phyloP scores from a whole-genome alignment of 2,888 invertebrate genomes.

The Diplolepis rosae region DNA sequence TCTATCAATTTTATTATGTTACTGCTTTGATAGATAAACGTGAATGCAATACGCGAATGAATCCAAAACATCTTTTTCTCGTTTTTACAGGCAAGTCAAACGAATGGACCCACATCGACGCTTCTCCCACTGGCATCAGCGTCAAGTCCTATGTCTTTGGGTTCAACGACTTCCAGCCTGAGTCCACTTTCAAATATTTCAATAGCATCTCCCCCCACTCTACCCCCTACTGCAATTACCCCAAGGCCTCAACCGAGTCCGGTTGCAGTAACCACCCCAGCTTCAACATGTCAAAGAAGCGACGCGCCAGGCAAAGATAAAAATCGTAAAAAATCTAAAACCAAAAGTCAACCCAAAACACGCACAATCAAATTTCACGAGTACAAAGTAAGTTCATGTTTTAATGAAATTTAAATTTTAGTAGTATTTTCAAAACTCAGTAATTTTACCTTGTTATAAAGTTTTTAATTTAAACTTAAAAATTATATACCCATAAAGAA shows the following conservation, averaged over 20 bases:
- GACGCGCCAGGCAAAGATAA: conserved; percentile 79
- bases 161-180: conserved; percentile 81
- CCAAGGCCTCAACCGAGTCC: conserved; percentile 74
- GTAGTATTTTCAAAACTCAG: no score
- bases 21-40: neutral
- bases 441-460: no score
- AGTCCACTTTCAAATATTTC: conserved; percentile 79
- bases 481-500: no score
- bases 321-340: conserved; percentile 87
- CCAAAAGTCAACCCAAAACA: conserved; percentile 86
- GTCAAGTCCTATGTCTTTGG: conserved; percentile 76
- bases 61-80: neutral
- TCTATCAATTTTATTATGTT: neutral
- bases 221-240: conserved; percentile 75
- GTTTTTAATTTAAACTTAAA: neutral
- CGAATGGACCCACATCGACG: conserved; percentile 60
- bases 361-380: conserved; percentile 98
- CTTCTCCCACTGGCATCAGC: conserved; percentile 76
- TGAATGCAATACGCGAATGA: neutral
- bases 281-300: conserved; percentile 78
- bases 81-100: conserved; percentile 64
- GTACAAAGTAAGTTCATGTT: conserved; percentile 79
- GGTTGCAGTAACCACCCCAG: conserved; percentile 69
- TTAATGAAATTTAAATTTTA: no score
- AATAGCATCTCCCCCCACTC: conserved; percentile 79